Conservation (phyloP, 2,888 invertebrate species). For the Tetanocera ferruginea region DNA sequence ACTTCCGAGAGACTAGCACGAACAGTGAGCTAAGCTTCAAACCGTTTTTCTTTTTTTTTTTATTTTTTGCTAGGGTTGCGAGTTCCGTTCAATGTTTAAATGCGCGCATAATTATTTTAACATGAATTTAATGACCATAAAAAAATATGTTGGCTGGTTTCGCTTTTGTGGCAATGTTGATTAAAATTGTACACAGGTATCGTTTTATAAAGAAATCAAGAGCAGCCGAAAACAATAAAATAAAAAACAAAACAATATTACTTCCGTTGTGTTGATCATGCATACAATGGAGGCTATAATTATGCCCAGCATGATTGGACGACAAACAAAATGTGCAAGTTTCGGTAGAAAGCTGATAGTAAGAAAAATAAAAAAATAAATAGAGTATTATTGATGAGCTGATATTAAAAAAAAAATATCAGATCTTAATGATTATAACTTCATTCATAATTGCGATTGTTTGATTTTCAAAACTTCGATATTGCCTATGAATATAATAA, state of each 20-base stretch:
- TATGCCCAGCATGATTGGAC: not conserved
- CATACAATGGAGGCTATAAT: constrained; percentile 6
- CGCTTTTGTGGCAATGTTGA: constrained; percentile 4
- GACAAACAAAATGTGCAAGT: too few species aligned
- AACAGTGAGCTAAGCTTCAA: not conserved
- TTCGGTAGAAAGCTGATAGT: not conserved
- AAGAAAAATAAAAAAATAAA: not conserved
- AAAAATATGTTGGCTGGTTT: not conserved
- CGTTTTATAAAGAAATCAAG: constrained; percentile 1
- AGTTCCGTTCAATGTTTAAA: not conserved
- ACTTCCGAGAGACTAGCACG: not conserved
- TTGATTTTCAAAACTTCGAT: too few species aligned
- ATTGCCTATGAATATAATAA: too few species aligned
- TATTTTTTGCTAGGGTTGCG: not conserved
- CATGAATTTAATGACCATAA: not conserved
- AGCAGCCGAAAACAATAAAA: not conserved
- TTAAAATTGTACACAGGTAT: not conserved
- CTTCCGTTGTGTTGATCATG: constrained; percentile 3
- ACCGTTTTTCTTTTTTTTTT: not conserved
- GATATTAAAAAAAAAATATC: too few species aligned
- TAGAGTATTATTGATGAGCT: too few species aligned
- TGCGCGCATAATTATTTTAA: constrained; percentile 10
- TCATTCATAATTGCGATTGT: too few species aligned
- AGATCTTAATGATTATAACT: too few species aligned
- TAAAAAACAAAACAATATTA: not conserved